Percentiles rank a stretch among this genome's conserved stretches.
Conservation (phyloP, 2,113 vertebrate genomes). For the Oreochromis tanganicae region DNA sequence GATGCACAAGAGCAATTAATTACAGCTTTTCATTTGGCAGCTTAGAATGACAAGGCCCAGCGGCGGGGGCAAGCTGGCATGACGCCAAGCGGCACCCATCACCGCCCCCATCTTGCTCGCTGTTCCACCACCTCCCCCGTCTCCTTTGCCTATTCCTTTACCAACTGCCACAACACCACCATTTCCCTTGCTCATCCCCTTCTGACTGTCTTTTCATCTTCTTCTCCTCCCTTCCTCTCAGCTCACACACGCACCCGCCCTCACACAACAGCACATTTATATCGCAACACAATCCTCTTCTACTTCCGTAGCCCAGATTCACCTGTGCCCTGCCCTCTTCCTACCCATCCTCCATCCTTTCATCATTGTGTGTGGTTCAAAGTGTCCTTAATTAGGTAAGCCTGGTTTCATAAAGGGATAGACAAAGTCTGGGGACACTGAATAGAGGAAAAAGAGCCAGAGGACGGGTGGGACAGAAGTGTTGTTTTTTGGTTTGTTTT, state of each 20-base stretch:
- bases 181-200: background rate
- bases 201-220: background rate
- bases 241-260: background rate
- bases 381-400: slow-evolving; percentile 37
- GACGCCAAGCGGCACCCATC: slow-evolving; percentile 57
- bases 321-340: background rate
- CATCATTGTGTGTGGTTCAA: background rate
- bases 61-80: slow-evolving; percentile 62
- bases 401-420: slow-evolving; percentile 37
- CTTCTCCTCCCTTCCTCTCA: background rate
- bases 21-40: slow-evolving; percentile 78
- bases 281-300: background rate
- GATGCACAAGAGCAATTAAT: slow-evolving; percentile 80
- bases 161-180: slow-evolving; percentile 40
- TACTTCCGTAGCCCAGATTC: background rate
- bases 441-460: background rate
- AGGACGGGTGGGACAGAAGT: background rate
- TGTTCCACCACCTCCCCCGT: background rate
- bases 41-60: slow-evolving; percentile 67
- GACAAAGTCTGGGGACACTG: background rate
- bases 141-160: slow-evolving; percentile 26
- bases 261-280: background rate
- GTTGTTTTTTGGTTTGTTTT: background rate
- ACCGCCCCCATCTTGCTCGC: slow-evolving; percentile 32
- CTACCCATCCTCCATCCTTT: background rate